These are phyloP conservation scores for Ailurus styani DNA, from an alignment of 2,113 vertebrate genomes.

Conservation along the genomic window DNA sequence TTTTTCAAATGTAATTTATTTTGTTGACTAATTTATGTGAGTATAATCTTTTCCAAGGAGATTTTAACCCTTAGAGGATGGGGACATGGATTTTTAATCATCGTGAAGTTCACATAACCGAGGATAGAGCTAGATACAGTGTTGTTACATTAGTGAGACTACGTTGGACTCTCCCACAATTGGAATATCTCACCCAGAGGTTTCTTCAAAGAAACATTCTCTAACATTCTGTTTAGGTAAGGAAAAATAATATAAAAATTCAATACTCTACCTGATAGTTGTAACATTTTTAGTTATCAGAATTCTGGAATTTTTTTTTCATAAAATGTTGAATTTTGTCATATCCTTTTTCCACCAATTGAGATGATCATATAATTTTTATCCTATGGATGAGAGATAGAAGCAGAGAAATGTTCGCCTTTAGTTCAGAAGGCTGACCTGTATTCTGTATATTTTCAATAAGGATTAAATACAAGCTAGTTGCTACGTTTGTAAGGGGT, in stretches of 20 bases:
- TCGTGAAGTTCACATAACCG: neutral
- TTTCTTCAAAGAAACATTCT: neutral
- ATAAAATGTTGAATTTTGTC: neutral
- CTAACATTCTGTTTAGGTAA: neutral
- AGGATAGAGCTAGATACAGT: neutral
- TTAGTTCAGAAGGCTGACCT: neutral
- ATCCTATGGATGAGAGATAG: neutral
- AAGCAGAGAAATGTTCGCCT: neutral
- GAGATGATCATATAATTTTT: neutral
- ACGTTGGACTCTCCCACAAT: neutral
- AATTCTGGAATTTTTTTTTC: neutral
- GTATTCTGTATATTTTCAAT: neutral
- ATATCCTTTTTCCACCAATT: neutral
- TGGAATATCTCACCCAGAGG: neutral
- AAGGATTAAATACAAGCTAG: neutral
- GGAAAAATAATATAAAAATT: neutral
- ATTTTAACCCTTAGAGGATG: neutral
- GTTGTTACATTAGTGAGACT: neutral
- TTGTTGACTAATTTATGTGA: neutral
- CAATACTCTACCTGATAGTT: neutral
- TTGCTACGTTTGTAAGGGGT: neutral
- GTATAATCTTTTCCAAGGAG: neutral
- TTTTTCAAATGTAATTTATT: neutral
- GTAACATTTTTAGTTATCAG: neutral
- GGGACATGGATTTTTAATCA: neutral